Evolutionary conservation across 35 echinoderm and acorn worm species (phyloP), one percentile per base, ranked within the genome.

Genomic region (Holothuria glaberrima): DNA sequence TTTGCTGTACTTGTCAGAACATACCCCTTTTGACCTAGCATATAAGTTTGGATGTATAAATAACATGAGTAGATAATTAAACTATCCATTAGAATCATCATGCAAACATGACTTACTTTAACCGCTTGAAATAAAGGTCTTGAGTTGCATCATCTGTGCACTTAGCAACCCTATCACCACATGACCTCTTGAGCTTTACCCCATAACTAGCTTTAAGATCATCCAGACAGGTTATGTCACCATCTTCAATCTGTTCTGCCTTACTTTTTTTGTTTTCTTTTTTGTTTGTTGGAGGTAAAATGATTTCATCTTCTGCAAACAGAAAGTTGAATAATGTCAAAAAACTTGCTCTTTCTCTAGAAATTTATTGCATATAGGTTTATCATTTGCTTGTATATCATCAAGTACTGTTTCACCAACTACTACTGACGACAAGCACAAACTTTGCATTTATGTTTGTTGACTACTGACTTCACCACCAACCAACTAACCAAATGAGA

Each of bases 201-300:
- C 92, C 86, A 85, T 68, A 86, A 22, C 60, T 46, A 22, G 64
- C 75, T 66, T 94, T 89, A 17, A 97, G 85, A 33, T 97, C 92
- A 79, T 90, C 86, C 66, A 94, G 63, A 41, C 78, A 73, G 5
- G 89, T 85, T 36, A 94, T 94, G 12, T 90, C 86, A 36, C 92
- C 95, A 80, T 96, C 94, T 38, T 85, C 91, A 59, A 96, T 90
- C 36, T 92, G 78, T 36, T 96, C 94, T 0, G 88, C 36, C 21
- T 68, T 34, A 17, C 62, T 92, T 20, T 83, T 90, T 81, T 89
- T 89, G 66, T 92, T 92, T 26, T 54, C 27, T 85, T 80, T 88
- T 50, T 80, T 92, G 30, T 20, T 78, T 18, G 52, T 48, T 71
- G 46, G 27, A 12, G 88, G 73, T 16, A 59, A 57, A 89, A 89